Percentiles rank a stretch among this genome's conserved stretches.
These are phyloP conservation scores for Cephus cinctus DNA, from an alignment of 1,140 invertebrate genomes.

Conservation along the genomic window DNA sequence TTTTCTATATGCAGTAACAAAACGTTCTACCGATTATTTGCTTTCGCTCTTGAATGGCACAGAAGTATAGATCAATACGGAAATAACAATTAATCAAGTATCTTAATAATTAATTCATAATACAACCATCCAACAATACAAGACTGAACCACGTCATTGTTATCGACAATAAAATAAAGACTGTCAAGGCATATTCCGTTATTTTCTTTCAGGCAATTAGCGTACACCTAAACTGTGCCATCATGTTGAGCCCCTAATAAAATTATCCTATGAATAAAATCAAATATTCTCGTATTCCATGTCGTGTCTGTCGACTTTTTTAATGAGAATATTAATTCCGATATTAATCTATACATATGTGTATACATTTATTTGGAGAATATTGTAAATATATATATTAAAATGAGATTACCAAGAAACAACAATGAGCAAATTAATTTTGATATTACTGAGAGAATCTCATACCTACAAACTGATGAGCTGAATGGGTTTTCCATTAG, in stretches of 20 bases:
- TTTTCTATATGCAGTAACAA: constrained; percentile 16
- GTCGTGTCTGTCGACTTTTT: not conserved
- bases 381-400: constrained; percentile 1
- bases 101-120: no score
- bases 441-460: constrained; percentile 9
- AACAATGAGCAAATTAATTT: constrained; percentile 4
- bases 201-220: no score
- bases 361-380: not conserved
- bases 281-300: not conserved
- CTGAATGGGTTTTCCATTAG: constrained; percentile 1
- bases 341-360: constrained; percentile 1
- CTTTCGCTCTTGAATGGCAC: constrained; percentile 4
- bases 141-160: no score
- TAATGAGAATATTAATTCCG: not conserved
- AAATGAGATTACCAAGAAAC: constrained; percentile 7
- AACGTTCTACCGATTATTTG: constrained; percentile 15
- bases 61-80: constrained; percentile 12
- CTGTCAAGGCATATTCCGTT: no score
- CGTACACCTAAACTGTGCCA: constrained; percentile 2
- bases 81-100: no score
- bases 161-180: no score
- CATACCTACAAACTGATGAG: constrained; percentile 17
- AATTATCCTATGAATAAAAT: not conserved
- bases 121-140: no score
- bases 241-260: not conserved